These are phyloP conservation scores for Dryobota labecula DNA, from an alignment of 2,888 invertebrate genomes.

Conservation along the genomic window DNA sequence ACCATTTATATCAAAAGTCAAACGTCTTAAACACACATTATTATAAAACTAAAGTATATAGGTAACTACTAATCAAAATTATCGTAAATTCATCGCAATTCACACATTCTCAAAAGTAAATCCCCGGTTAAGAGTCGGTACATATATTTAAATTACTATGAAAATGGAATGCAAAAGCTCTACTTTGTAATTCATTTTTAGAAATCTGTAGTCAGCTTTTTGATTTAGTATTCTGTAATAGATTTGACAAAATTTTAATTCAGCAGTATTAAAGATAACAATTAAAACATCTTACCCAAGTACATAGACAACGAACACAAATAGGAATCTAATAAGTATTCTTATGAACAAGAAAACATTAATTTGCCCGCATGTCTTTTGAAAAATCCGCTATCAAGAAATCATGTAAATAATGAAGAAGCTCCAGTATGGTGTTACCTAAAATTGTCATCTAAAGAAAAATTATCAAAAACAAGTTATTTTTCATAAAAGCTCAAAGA, in stretches of 20 bases:
- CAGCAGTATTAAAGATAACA: not conserved
- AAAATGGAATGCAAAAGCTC: slow-evolving; percentile 37
- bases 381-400: slow-evolving; percentile 5
- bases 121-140: not conserved
- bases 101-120: slow-evolving; percentile 59
- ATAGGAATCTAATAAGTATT: not conserved
- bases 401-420: not conserved
- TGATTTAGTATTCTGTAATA: not conserved
- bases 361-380: not conserved
- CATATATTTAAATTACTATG: slow-evolving; percentile 32
- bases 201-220: not conserved
- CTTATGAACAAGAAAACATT: not conserved
- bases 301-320: slow-evolving; percentile 3
- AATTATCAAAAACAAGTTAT: slow-evolving; percentile 3
- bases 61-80: slow-evolving; percentile 77
- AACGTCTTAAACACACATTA: slow-evolving; percentile 74
- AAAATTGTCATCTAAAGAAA: slow-evolving; percentile 12
- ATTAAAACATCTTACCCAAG: slow-evolving; percentile 43
- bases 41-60: slow-evolving; percentile 81
- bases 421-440: not conserved
- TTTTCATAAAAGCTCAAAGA: slow-evolving; percentile 14
- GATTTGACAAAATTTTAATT: not conserved
- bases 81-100: slow-evolving; percentile 59
- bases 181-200: slow-evolving; percentile 21
- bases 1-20: slow-evolving; percentile 75